These are phyloP conservation scores for Scaptomyza pallida DNA, from an alignment of 1,140 invertebrate genomes.

Conservation along the genomic window DNA sequence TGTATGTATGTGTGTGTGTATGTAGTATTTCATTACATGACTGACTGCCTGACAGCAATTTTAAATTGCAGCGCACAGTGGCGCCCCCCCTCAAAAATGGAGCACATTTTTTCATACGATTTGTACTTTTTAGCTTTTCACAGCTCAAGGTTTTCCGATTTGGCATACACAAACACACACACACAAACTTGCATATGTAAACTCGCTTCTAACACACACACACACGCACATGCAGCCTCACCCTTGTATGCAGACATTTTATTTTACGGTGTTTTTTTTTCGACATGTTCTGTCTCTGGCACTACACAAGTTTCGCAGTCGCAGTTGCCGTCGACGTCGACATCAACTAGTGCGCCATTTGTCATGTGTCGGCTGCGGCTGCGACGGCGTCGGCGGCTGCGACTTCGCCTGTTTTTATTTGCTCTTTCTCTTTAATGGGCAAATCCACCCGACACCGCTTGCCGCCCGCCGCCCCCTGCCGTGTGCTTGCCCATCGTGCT, in stretches of 20 bases:
- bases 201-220: constrained; percentile 18
- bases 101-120: constrained; percentile 55
- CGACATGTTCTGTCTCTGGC: constrained; percentile 7
- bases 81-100: constrained; percentile 71
- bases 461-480: neutral
- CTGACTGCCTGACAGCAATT: constrained; percentile 78
- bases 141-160: constrained; percentile 72
- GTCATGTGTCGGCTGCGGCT: constrained; percentile 65
- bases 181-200: constrained; percentile 14
- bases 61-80: constrained; percentile 70
- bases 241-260: constrained; percentile 69
- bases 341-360: constrained; percentile 68
- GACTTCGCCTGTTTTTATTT: constrained; percentile 59
- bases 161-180: constrained; percentile 35
- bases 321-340: constrained; percentile 7
- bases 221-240: constrained; percentile 35
- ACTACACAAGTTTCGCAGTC: constrained; percentile 29
- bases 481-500: too few relatives aligned
- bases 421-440: constrained; percentile 41
- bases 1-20: constrained; percentile 3
- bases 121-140: constrained; percentile 62
- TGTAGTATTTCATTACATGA: constrained; percentile 78
- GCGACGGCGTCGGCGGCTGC: constrained; percentile 6
- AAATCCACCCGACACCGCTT: constrained; percentile 18
- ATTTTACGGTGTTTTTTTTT: constrained; percentile 45